These are phyloP conservation scores for Fopius arisanus DNA, from an alignment of 1,140 invertebrate genomes.

Conservation along the genomic window DNA sequence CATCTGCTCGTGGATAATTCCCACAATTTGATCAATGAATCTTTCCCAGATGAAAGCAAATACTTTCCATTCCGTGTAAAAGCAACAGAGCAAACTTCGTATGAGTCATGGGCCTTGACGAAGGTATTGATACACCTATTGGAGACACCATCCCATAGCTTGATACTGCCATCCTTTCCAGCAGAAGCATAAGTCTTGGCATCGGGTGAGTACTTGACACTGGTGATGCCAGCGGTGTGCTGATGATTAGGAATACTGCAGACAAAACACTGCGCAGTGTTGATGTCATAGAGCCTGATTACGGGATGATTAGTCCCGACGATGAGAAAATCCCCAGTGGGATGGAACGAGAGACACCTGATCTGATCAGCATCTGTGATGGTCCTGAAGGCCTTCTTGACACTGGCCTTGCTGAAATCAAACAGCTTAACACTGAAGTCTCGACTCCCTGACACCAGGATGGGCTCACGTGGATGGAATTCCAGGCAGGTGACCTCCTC, in stretches of 20 bases:
- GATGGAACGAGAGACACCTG: slow-evolving; percentile 91
- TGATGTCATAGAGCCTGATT: slow-evolving; percentile 92
- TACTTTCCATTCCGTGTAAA: slow-evolving; percentile 99
- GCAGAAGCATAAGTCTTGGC: slow-evolving; percentile 89
- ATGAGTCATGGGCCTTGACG: slow-evolving; percentile 90
- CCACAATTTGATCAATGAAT: slow-evolving; percentile 97
- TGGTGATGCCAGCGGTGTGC: slow-evolving; percentile 86
- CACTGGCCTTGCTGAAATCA: slow-evolving; percentile 97
- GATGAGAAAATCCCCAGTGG: slow-evolving; percentile 91
- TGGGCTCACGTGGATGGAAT: slow-evolving; percentile 94
- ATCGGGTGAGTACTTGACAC: slow-evolving; percentile 81
- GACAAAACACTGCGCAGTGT: slow-evolving; percentile 95
- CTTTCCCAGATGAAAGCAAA: slow-evolving; percentile 92
- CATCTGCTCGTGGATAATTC: slow-evolving; percentile 95
- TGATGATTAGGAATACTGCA: slow-evolving; percentile 89
- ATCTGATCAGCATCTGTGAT: slow-evolving; percentile 93
- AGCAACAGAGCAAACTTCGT: slow-evolving; percentile 91
- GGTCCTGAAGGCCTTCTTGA: slow-evolving; percentile 96
- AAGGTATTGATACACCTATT: slow-evolving; percentile 96
- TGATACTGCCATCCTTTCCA: slow-evolving; percentile 93
- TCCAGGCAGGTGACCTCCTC: slow-evolving; percentile 97
- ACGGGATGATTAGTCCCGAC: slow-evolving; percentile 93
- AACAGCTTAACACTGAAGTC: slow-evolving; percentile 96
- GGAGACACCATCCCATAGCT: slow-evolving; percentile 95
- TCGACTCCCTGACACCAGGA: slow-evolving; percentile 91